Conservation (phyloP, 2,797 vertebrate genomes). For the Esox masquinongy region DNA sequence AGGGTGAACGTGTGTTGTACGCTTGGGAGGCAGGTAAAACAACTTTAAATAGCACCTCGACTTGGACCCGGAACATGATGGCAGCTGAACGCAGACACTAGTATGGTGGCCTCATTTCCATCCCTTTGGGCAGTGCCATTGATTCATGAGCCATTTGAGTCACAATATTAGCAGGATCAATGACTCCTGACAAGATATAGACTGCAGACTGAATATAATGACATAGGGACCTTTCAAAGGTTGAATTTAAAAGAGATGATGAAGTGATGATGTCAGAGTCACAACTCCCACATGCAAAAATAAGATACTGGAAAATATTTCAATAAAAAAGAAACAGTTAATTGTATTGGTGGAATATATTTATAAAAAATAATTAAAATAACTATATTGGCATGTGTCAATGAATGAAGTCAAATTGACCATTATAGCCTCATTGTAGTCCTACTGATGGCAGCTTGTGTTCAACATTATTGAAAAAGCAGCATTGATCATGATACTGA, state of each 20-base stretch:
- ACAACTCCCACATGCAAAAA: not conserved
- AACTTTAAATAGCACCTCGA: too few relatives aligned
- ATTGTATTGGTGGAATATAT: too few relatives aligned
- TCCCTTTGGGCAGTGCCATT: not conserved
- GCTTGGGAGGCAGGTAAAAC: too few relatives aligned
- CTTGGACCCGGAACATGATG: conserved; percentile 1
- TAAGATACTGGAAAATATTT: too few relatives aligned
- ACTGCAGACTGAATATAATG: not conserved
- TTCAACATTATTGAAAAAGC: not conserved
- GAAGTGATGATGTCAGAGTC: conserved; percentile 6
- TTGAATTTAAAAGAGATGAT: not conserved
- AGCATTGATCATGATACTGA: not conserved
- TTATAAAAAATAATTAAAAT: too few relatives aligned
- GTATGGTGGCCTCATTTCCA: not conserved
- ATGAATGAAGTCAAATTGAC: not conserved
- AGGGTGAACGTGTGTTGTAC: too few relatives aligned
- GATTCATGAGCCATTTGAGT: conserved; percentile 17
- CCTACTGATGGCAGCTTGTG: not conserved
- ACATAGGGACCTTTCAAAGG: conserved; percentile 6
- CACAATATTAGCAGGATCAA: conserved; percentile 10
- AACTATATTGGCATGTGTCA: not conserved
- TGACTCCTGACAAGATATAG: not conserved
- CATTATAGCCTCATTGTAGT: not conserved
- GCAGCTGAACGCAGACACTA: conserved; percentile 9
- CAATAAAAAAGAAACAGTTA: too few relatives aligned